Percentiles rank a stretch among this genome's conserved stretches.
phyloP scores from a whole-genome alignment of 2,113 vertebrate genomes.

The Cochlearius cochlearius region DNA sequence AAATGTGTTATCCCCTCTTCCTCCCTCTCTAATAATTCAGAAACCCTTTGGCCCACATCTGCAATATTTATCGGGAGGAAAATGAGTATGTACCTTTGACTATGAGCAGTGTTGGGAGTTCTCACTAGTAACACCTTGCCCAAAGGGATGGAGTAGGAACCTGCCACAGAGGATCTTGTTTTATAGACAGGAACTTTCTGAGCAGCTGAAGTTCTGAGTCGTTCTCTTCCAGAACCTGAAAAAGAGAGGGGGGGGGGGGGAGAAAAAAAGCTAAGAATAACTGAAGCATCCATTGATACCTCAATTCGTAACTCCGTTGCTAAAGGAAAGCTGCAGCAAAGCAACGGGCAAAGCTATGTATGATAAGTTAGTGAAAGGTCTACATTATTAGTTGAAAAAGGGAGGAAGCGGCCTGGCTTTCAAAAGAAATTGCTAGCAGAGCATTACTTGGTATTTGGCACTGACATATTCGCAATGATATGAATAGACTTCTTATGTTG shows the following conservation, averaged over 20 bases:
- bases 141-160: background rate
- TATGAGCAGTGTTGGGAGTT: background rate
- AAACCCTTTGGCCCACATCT: background rate
- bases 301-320: background rate
- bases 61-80: background rate
- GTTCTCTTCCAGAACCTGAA: background rate
- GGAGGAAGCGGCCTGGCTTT: background rate
- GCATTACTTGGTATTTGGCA: background rate
- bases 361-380: background rate
- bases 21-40: background rate
- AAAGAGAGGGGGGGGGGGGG: background rate
- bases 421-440: background rate
- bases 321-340: background rate
- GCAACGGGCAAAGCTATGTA: background rate
- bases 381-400: background rate
- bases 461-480: background rate
- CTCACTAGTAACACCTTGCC: background rate
- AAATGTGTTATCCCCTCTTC: background rate
- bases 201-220: background rate
- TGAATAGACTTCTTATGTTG: constrained; percentile 20
- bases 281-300: background rate
- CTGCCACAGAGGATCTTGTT: background rate
- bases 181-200: background rate
- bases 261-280: background rate
- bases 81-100: background rate